Evolutionary conservation across 2,797 vertebrate species (phyloP).

Genomic region (Rhincodon typus): DNA sequence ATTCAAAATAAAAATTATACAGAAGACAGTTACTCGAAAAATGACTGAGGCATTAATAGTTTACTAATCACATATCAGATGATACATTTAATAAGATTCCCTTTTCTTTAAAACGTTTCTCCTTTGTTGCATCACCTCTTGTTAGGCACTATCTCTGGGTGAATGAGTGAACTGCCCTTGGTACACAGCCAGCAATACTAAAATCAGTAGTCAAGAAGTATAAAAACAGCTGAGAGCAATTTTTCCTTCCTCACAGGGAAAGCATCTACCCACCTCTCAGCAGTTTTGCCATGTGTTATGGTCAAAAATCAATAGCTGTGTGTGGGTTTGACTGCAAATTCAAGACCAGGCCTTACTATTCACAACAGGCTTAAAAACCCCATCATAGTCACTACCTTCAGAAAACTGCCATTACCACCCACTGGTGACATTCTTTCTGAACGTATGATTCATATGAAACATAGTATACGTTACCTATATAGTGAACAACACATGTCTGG

Average conservation of each 20-base stretch:
- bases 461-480: slow-evolving; percentile 76
- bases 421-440: slow-evolving; percentile 18
- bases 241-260: slow-evolving; percentile 22
- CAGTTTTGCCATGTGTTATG: not conserved
- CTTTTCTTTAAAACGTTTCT: not conserved
- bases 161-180: slow-evolving; percentile 1
- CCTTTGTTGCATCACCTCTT: not conserved
- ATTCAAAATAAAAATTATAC: not conserved
- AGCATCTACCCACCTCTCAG: not conserved
- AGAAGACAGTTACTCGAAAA: not conserved
- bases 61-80: not conserved
- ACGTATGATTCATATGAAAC: not conserved
- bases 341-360: not conserved
- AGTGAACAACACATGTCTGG: slow-evolving; percentile 95
- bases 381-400: not conserved
- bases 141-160: not conserved
- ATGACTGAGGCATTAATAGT: not conserved
- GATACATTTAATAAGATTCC: not conserved
- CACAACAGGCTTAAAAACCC: not conserved
- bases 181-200: not conserved
- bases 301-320: not conserved
- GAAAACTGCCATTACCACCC: not conserved
- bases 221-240: not conserved
- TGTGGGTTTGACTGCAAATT: slow-evolving; percentile 11
- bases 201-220: not conserved